Evolutionary conservation across 2,113 vertebrate species (phyloP).

Genomic region (Saimiri boliviensis): DNA sequence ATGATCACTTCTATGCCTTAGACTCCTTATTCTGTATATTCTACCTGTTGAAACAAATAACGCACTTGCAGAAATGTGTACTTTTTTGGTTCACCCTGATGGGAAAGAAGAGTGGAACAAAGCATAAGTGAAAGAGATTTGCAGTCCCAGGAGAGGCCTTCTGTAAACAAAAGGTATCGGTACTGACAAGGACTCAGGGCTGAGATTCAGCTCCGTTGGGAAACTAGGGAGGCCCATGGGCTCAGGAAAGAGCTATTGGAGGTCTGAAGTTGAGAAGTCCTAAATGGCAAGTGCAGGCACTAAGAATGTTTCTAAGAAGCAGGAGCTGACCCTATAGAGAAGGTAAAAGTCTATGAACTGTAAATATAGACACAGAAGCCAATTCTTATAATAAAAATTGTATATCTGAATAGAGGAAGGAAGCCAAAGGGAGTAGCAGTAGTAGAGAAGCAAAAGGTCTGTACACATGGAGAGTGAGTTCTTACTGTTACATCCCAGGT

Average conservation of each 20-base stretch:
- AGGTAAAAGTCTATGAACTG: background rate
- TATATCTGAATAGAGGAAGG: background rate
- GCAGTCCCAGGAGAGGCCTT: background rate
- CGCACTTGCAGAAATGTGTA: background rate
- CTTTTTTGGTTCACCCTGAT: background rate
- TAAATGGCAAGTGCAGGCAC: background rate
- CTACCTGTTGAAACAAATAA: background rate
- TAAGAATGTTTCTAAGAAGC: background rate
- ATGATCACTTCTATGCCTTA: background rate
- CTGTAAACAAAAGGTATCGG: background rate
- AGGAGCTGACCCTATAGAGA: background rate
- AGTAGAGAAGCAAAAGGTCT: background rate
- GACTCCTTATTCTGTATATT: background rate
- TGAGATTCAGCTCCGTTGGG: background rate
- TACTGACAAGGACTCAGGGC: background rate
- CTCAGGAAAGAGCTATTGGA: background rate
- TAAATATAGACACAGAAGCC: background rate
- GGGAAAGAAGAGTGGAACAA: background rate
- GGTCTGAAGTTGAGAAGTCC: background rate
- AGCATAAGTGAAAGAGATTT: background rate
- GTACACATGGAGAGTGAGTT: background rate
- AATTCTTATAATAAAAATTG: background rate
- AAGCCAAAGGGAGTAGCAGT: background rate
- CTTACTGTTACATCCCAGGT: background rate
- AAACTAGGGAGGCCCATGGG: background rate